Base-by-base conservation (phyloP, 2,888 invertebrate species). In the Anorthoa munda region DNA sequence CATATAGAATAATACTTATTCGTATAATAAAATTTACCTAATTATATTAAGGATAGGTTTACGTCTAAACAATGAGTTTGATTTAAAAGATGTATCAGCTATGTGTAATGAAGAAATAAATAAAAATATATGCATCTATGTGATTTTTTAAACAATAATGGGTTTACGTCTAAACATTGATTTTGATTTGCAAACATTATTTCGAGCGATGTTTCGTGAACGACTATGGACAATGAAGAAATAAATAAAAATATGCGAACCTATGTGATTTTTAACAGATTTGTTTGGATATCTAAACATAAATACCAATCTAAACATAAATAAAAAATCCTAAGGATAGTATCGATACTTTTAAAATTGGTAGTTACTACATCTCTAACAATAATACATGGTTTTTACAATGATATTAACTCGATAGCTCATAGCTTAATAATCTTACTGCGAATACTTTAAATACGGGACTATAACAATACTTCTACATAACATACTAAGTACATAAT, bases 301-400 rank as follows among this genome's bases (percentile, higher is more conserved):
- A 55, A n/a, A 50, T 39, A 55, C n/a, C n/a, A 61, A 61, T 45
- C 65, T 50, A 61, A 45, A 58, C 31, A 58, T 15, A 55, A n/a
- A 50, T 39, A 55, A 63, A 46, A 69, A 64, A 61, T 7, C 31
- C 48, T 58, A 71, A 51, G 55, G 23, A 72, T 55, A 64, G 21
- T 26, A 59, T 76, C 53, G 23, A 82, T 55, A 58, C 23, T 45
- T 61, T 17, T 13, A 63, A 79, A 66, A 56, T 31, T 56, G n/a
- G 50, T 83, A 77, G 45, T 60, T 31, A 60, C 86, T 84, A 86
- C 84, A 72, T 56, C 69, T 83, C 73, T 81, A 84, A 53, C 51
- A 55, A 31, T 60, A 67, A 66, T 59, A 81, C 60, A 79, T 86
- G 75, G 61, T 75, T 79, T 78, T 75, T 79, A 86, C 74, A 84